These are phyloP conservation scores for Platyrinchus mystaceus DNA, from an alignment of 2,797 vertebrate genomes.

Conservation along the genomic window DNA sequence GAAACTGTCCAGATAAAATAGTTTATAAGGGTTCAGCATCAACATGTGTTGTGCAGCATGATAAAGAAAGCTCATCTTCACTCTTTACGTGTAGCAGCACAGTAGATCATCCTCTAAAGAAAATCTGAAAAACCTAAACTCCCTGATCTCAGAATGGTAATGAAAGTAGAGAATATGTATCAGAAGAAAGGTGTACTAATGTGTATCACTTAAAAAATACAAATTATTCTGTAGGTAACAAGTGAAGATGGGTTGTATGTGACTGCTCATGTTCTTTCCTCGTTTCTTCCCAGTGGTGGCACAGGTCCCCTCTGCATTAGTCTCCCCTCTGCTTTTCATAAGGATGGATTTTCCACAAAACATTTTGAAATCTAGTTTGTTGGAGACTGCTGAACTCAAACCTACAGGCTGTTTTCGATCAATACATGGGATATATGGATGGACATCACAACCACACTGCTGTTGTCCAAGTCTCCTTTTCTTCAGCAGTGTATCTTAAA, in stretches of 20 bases:
- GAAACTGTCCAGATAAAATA: not conserved
- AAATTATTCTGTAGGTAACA: not conserved
- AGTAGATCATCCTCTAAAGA: not conserved
- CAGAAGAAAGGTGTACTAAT: not conserved
- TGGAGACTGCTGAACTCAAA: not conserved
- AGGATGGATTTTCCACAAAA: not conserved
- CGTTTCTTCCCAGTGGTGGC: not conserved
- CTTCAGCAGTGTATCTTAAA: not conserved
- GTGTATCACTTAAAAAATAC: not conserved
- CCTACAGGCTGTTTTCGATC: accelerated
- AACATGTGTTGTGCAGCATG: not conserved
- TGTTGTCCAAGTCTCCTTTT: not conserved
- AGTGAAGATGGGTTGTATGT: not conserved
- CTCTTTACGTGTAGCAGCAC: not conserved
- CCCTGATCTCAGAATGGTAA: not conserved
- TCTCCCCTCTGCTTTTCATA: not conserved
- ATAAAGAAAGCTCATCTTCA: not conserved
- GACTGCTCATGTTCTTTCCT: not conserved
- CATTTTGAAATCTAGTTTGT: not conserved
- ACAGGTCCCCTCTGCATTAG: not conserved
- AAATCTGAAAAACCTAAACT: not conserved
- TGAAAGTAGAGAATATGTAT: not conserved
- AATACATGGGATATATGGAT: not conserved
- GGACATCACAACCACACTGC: not conserved
- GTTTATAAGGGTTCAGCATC: not conserved